These are phyloP conservation scores for Microcebus ravelobensis DNA, from an alignment of 2,113 vertebrate species.

Conservation along the genomic window DNA sequence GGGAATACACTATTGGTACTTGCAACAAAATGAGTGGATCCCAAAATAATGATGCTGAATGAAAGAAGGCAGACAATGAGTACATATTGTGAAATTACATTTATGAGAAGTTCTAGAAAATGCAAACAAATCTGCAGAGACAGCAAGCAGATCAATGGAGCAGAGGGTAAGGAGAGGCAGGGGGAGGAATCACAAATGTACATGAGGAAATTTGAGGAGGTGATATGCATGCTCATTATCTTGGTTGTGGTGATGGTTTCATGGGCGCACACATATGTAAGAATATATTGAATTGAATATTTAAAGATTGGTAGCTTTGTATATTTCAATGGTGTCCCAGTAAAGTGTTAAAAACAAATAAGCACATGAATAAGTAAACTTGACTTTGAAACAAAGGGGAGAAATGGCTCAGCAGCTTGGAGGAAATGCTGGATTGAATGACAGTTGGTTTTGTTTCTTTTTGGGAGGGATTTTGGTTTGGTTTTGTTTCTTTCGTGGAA, in stretches of 20 bases:
- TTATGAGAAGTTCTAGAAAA: background rate
- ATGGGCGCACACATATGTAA: background rate
- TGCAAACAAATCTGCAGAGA: background rate
- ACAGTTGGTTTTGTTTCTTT: background rate
- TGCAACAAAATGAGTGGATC: background rate
- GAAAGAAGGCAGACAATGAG: background rate
- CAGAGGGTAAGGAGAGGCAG: background rate
- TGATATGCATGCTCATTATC: background rate
- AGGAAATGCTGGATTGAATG: background rate
- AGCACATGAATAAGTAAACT: background rate
- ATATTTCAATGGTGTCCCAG: background rate
- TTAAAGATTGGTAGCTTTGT: background rate
- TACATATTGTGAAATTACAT: background rate
- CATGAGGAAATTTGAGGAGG: background rate
- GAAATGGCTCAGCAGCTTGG: background rate
- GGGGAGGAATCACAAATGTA: background rate
- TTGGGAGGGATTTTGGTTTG: background rate
- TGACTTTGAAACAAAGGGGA: constrained; percentile 18
- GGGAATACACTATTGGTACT: background rate
- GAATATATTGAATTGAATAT: background rate
- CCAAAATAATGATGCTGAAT: background rate
- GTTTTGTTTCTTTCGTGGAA: background rate
- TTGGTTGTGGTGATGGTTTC: background rate
- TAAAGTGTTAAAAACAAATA: background rate
- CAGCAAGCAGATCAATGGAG: background rate